Evolutionary conservation across 2,888 invertebrate species (phyloP).

Genomic region (Harpalus rufipes): DNA sequence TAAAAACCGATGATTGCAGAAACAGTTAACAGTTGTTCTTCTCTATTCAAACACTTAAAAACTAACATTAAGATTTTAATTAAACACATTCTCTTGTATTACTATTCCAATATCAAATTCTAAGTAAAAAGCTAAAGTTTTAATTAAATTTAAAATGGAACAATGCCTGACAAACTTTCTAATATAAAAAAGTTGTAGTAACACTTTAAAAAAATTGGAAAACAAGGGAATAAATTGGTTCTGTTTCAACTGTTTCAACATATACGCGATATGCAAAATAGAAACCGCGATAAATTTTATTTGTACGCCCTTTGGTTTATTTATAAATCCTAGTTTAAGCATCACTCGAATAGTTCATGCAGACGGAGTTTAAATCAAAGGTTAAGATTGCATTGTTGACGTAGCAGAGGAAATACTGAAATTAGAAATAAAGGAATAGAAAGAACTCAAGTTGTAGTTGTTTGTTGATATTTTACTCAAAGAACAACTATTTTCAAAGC

Average conservation of each 20-base stretch:
- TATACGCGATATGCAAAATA: not conserved
- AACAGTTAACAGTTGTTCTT: not conserved
- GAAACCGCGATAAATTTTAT: not conserved
- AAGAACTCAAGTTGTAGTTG: no score
- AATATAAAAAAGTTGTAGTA: not conserved
- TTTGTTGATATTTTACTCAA: no score
- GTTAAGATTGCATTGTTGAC: not conserved
- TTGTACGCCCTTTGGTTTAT: not conserved
- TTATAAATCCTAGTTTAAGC: not conserved
- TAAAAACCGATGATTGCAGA: no score
- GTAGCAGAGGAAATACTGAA: not conserved
- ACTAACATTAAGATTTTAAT: not conserved
- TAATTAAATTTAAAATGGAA: slow-evolving; percentile 4
- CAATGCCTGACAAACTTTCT: not conserved
- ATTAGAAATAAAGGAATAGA: no score
- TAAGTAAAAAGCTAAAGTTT: not conserved
- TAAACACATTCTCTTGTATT: not conserved
- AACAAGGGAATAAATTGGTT: not conserved
- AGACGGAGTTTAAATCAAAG: not conserved
- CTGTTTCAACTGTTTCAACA: not conserved
- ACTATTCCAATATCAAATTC: not conserved
- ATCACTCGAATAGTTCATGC: not conserved
- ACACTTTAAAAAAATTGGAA: not conserved
- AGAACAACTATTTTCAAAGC: no score
- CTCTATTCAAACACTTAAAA: not conserved